phyloP scores from a whole-genome alignment of 2,113 vertebrate species.

The Pholis gunnellus region DNA sequence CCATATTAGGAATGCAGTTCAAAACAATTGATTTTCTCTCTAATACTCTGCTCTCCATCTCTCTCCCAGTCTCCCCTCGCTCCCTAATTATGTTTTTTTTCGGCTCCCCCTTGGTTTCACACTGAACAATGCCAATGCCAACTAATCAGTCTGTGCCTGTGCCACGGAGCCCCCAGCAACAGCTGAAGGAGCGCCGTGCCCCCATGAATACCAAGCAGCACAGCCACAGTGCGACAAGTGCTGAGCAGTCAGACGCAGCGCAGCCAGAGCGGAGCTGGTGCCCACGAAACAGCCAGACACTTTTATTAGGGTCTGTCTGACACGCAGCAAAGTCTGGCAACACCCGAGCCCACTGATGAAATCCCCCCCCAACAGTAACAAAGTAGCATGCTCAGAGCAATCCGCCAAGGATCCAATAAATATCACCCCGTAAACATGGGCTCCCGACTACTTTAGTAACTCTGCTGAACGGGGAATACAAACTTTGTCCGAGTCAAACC shows the following conservation, averaged over 20 bases:
- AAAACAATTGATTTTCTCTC: conserved; percentile 79
- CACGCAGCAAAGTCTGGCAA: conserved; percentile 91
- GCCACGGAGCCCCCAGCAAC: conserved; percentile 88
- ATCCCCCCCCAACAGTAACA: conserved; percentile 70
- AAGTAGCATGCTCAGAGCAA: conserved; percentile 68
- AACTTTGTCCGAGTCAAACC: conserved; percentile 72
- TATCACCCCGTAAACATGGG: conserved; percentile 73
- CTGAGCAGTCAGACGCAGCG: conserved; percentile 91
- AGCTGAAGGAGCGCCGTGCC: conserved; percentile 88
- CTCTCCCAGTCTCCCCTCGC: conserved; percentile 56
- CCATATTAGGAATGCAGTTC: conserved; percentile 77
- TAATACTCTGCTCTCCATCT: conserved; percentile 63
- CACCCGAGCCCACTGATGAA: conserved; percentile 79
- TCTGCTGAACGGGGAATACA: conserved; percentile 48
- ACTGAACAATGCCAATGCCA: conserved; percentile 84
- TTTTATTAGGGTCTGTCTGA: conserved; percentile 97
- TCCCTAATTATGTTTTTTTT: conserved; percentile 79
- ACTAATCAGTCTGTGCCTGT: conserved; percentile 89
- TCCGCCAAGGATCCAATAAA: conserved; percentile 77
- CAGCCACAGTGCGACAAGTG: conserved; percentile 91
- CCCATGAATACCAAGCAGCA: conserved; percentile 93
- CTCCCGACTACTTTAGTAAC: conserved; percentile 58
- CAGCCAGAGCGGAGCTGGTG: conserved; percentile 89
- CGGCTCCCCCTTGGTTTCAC: conserved; percentile 77
- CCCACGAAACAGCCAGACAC: conserved; percentile 95